Base-by-base conservation (phyloP, 1,140 invertebrate species). In the Pomacea maculata region DNA sequence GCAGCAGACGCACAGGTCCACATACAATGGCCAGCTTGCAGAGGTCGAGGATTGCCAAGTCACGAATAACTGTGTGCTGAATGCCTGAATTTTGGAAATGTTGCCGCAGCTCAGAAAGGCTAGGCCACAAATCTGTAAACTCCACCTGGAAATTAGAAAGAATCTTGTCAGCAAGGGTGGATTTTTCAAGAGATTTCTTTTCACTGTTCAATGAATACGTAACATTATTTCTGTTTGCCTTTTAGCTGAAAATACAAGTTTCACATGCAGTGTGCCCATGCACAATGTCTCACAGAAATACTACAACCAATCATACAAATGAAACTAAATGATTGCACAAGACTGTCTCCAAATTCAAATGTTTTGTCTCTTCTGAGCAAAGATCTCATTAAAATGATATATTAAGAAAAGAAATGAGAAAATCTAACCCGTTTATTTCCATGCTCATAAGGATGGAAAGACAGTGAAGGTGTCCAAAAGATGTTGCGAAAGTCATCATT, bases 391-490 rank as follows among this genome's bases (percentile, higher is more conserved):
- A 61, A 61, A 14, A 61, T 61, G 4, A 6, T 9, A 11, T 21
- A 70, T 25, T 19, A 70, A 70, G 67, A 70, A 70, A 65, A 17
- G 17, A 65, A 65, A n/a, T 65, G n/a, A 65, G 29, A 12, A n/a
- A 25, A 34, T 15, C 77, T 78, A 65, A 78, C 77, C 45, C 17
- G 64, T 78, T 78, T 78, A 29, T 82, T 79, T 34, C 85, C 84
- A 81, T 83, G 68, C 52, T 83, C 75, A 72, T 83, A 85, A 15
- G 86, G 83, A 80, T 85, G 80, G 34, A 86, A 83, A 3, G 84
- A 83, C 67, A 87, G 70, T 57, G 71, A 72, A 5, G 87, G 87
- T n/a, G 80, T 79, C 87, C 87, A 87, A 71, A 87, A 87, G 57
- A 86, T 86, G 80, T 86, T 87, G 25, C 81, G 75, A 79, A 83